Conservation (phyloP, 2,888 invertebrate species). For the Parapristionchus giblindavisi region DNA sequence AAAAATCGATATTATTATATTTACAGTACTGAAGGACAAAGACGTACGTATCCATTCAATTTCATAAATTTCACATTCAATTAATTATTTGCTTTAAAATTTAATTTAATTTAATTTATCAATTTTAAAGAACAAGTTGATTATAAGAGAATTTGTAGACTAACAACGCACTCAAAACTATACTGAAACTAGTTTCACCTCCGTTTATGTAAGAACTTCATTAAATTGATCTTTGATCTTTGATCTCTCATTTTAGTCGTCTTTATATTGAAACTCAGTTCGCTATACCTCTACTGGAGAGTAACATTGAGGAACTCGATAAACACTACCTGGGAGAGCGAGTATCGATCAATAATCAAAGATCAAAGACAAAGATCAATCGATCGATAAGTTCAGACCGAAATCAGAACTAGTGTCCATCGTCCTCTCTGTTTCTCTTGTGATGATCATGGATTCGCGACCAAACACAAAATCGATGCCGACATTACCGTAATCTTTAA, state of each 20-base stretch:
- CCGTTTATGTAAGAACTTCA: no score
- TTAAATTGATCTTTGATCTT: not conserved
- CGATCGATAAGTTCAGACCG: not conserved
- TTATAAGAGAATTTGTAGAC: no score
- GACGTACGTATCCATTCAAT: no score
- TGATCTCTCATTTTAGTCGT: not conserved
- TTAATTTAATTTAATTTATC: no score
- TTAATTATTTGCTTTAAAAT: no score
- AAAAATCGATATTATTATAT: no score
- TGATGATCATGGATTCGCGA: constrained; percentile 9
- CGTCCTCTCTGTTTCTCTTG: constrained; percentile 21
- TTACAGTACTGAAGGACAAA: no score
- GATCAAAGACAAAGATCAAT: not conserved
- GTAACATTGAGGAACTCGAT: constrained; percentile 8
- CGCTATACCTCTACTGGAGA: constrained; percentile 6
- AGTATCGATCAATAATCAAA: not conserved
- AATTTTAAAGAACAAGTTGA: no score
- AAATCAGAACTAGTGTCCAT: not conserved
- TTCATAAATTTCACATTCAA: no score
- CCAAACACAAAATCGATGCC: constrained; percentile 8
- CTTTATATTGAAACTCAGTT: constrained; percentile 32
- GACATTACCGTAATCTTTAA: constrained; percentile 1
- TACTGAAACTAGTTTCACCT: no score
- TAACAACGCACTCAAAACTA: no score
- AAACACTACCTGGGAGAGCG: not conserved